Base-by-base conservation (phyloP, 2,113 vertebrate genomes). In the Nerophis ophidion region DNA sequence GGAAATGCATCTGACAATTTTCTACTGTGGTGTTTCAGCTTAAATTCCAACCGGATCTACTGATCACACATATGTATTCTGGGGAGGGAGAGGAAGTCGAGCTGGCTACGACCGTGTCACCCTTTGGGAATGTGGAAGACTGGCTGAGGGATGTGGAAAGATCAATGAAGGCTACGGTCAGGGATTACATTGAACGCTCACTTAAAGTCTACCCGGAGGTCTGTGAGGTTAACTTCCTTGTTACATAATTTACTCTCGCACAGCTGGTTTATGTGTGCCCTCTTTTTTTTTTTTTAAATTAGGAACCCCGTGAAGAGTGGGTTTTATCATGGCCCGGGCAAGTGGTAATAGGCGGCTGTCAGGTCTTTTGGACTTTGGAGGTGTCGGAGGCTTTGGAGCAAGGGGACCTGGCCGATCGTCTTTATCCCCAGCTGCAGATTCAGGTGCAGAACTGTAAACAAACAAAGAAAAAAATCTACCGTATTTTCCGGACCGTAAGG, bases 291-390 rank as follows among this genome's bases (percentile, higher is more conserved):
- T 46, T n/a, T n/a, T n/a, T n/a, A n/a, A n/a, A n/a, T n/a, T 61
- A 90, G 89, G 46, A 79, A 71, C 72, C 84, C 59, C 92, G 91
- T 55, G 82, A 80, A 46, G 40, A 88, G 8, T 97, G 95, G 95
- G 93, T 97, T 66, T 84, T 96, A 63, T 86, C 81, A 0, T 98
- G 93, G 94, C 95, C 95, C 10, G 95, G 95, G n/a, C 96, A 97
- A 68, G 94, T 98, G 73, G 93, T 93, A 63, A 96, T 97, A n/a
- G 93, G 91, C 52, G 94, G 92, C 53, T 95, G 93, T 73, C 95
- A 96, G 83, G 93, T 93, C 47, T 95, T 91, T 81, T 96, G 95
- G 95, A 97, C 93, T 26, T 66, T 84, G 33, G 93, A 96, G 50
- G 91, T 97, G 46, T 92, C 91, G 49, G 81, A 93, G 50, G 90